Evolutionary conservation across 2,113 vertebrate genomes (phyloP).

Genomic region (Tetrao urogallus): DNA sequence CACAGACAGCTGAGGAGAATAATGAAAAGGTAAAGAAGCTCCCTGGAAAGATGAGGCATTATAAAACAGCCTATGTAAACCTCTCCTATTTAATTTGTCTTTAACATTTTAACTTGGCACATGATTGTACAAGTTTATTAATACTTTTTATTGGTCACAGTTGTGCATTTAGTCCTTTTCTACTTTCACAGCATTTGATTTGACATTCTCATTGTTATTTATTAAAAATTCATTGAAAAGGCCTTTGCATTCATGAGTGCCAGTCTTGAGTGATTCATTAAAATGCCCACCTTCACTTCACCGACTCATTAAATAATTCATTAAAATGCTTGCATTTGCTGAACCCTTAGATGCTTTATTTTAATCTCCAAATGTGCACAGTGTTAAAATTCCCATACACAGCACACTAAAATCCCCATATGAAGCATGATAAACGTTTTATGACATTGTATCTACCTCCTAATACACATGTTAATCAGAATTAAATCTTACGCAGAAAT

Average conservation of each 20-base stretch:
- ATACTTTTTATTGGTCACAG: background rate
- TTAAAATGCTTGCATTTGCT: background rate
- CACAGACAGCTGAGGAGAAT: background rate
- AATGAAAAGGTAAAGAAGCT: background rate
- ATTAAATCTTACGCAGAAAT: background rate
- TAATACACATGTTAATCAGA: background rate
- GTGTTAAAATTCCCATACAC: background rate
- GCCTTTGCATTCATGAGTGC: background rate
- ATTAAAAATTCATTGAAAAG: slow-evolving; percentile 38
- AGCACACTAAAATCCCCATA: background rate
- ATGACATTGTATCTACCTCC: background rate
- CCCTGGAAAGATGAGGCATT: background rate
- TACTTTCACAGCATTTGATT: slow-evolving; percentile 10
- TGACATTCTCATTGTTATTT: slow-evolving; percentile 17
- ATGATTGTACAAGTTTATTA: background rate
- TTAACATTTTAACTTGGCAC: background rate
- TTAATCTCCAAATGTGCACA: background rate
- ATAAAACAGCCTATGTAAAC: background rate
- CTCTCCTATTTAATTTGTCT: background rate
- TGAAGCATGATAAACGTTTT: background rate
- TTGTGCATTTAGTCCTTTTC: slow-evolving; percentile 18
- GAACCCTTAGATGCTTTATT: slow-evolving; percentile 1
- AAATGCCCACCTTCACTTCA: slow-evolving; percentile 15
- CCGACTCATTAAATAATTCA: slow-evolving; percentile 28
- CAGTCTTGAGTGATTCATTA: slow-evolving; percentile 23